These are phyloP conservation scores for Pherbina coryleti DNA, from an alignment of 2,888 invertebrate genomes.

Conservation along the genomic window DNA sequence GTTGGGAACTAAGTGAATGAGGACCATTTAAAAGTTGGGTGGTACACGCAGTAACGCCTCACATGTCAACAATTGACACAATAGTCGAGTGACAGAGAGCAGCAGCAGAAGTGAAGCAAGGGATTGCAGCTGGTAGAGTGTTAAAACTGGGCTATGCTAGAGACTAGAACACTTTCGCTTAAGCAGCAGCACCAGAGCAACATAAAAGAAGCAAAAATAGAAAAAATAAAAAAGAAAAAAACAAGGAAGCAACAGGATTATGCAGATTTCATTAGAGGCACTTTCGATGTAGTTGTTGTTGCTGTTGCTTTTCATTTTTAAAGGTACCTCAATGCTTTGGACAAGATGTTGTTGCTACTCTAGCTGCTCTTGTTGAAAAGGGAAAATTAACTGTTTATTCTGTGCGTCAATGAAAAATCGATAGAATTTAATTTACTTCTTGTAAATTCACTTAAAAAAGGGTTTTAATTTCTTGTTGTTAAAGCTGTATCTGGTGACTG, in stretches of 20 bases:
- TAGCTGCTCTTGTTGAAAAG: background rate
- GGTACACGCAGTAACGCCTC: background rate
- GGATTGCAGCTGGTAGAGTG: background rate
- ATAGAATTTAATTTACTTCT: conserved; percentile 25
- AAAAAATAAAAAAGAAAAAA: background rate
- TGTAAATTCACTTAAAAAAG: background rate
- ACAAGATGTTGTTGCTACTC: background rate
- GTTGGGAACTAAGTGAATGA: background rate
- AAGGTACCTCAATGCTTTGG: background rate
- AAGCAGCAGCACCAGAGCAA: too few species aligned
- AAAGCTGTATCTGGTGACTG: background rate
- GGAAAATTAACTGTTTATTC: background rate
- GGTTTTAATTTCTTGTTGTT: background rate
- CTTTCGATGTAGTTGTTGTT: conserved; percentile 15
- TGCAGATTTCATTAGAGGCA: conserved; percentile 27
- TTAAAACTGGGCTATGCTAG: background rate
- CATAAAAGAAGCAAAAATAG: background rate
- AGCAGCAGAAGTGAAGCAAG: background rate
- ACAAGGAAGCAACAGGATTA: conserved; percentile 15
- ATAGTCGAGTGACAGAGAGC: background rate
- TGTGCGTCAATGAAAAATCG: conserved; percentile 16
- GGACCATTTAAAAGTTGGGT: background rate
- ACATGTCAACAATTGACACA: background rate
- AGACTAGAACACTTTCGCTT: conserved; percentile 13
- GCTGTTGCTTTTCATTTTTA: background rate